Base-by-base conservation (phyloP, 2,113 vertebrate genomes). In the Syngnathoides biaculeatus region DNA sequence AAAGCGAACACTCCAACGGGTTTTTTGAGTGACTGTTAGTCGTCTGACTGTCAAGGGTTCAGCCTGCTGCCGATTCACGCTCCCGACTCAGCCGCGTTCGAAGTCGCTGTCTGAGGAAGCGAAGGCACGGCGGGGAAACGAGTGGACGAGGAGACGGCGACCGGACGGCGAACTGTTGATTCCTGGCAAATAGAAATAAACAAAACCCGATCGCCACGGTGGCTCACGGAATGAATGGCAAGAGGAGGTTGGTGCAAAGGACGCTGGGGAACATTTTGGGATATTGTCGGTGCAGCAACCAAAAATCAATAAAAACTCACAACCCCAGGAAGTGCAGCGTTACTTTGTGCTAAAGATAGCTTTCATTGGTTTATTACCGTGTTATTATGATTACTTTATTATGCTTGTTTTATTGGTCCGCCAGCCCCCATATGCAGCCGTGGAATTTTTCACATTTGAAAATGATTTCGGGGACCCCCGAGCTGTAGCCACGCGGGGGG, bases 231-330 rank as follows among this genome's bases (percentile, higher is more conserved):
- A 22, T 64, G 30, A 64, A 73, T 66, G 47, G 65, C 43, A 43
- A 43, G 64, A 40, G 73, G 68, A 62, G 50, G n/a, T 53, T 27
- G 27, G 64, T 61, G 52, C 64, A 66, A 68, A 50, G 20, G 22
- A 69, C 58, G 71, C 59, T 43, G 42, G 68, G 73, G 74, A 78
- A n/a, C 57, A 35, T 11, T 5, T 74, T 77, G 63, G 60, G 68
- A 79, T 71, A 79, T 80, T 74, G 68, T 84, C 81, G 74, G 83
- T 71, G 72, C 64, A 39, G 74, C 77, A 86, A 75, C 58, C 72
- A 75, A 76, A 50, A 50, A 50, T 7, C 2, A 11, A 8, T 22
- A 5, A 8, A n/a, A n/a, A n/a, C 57, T 74, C 35, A 20, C 57
- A 38, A 30, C 78, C 77, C 55, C 68, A 72, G 78, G 72, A 42